Evolutionary conservation across 2,113 vertebrate genomes (phyloP), one percentile per base, ranked within the genome.

Genomic region (Halichoeres trimaculatus): DNA sequence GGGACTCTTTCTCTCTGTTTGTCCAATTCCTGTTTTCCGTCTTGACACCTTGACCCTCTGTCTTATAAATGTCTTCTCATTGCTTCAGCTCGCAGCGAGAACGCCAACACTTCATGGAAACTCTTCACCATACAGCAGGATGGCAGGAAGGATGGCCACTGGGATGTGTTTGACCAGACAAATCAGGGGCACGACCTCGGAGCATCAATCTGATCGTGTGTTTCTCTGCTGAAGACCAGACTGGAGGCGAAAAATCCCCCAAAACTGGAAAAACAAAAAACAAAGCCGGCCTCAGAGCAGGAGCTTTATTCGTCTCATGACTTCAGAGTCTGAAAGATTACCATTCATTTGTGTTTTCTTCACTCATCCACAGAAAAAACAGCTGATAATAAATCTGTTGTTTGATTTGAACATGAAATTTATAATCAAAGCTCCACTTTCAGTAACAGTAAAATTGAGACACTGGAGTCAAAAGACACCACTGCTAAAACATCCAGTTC

Each of bases 141-240:
- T 40, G 4, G 23, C 20, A 45, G 17, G 19, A 43, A 50, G 19
- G 1, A 41, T 8, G 36, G 12, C 8, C 53, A 6, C n/a, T 20
- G 64, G 12, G 34, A 60, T 53, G 45, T 70, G 34, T 53, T 5
- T 14, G 22, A 71, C 13, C 4, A 7, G 13, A n/a, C 40, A 26
- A 16, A 34, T 56, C 38, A 13, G 52, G 58, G 61, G 53, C 67
- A 10, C 3, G 53, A 78, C 58, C 67, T 50, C 54, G 5, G 40
- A 4, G 36, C n/a, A 34, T 65, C 59, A 69, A 30, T 56, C 17
- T 43, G 58, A 5, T 22, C 35, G 2, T 47, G 38, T 69, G 53
- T 54, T 23, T 59, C 23, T 20, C 64, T 17, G 47, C 38, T 38
- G 40, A 43, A 43, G 40, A 43, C 54, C 38, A 43, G 56, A 43